Evolutionary conservation across 1,140 invertebrate species (phyloP).

Genomic region (Cotesia vestalis): DNA sequence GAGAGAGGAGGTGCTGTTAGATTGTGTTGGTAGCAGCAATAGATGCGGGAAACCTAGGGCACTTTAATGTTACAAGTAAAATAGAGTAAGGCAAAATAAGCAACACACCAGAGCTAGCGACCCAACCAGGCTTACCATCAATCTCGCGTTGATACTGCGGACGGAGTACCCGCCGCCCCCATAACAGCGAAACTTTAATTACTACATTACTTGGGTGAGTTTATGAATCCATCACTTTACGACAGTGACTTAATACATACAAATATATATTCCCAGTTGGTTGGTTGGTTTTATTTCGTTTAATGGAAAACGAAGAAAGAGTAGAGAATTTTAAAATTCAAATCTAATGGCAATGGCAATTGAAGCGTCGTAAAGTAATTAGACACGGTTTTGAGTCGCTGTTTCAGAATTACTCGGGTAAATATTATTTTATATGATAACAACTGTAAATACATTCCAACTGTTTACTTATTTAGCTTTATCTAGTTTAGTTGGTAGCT

Average conservation of each 20-base stretch:
- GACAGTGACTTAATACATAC: slow-evolving; percentile 14
- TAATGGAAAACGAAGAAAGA: too few species aligned
- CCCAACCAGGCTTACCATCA: slow-evolving; percentile 28
- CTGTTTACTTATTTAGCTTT: too few species aligned
- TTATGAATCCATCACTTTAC: slow-evolving; percentile 44
- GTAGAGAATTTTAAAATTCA: too few species aligned
- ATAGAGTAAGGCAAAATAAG: slow-evolving; percentile 25
- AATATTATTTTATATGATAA: too few species aligned
- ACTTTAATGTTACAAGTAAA: slow-evolving; percentile 36
- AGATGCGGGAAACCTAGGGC: slow-evolving; percentile 25
- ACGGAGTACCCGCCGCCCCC: slow-evolving; percentile 38
- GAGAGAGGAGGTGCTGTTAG: slow-evolving; percentile 1
- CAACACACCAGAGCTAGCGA: slow-evolving; percentile 3
- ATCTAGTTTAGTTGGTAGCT: too few species aligned
- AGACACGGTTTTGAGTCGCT: too few species aligned
- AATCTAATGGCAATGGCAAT: too few species aligned
- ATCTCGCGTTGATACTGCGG: slow-evolving; percentile 35
- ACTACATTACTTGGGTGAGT: slow-evolving; percentile 57
- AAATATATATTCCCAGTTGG: neutral
- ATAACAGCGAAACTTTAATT: slow-evolving; percentile 65
- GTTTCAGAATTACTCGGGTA: too few species aligned
- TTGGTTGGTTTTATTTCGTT: too few species aligned
- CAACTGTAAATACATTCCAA: too few species aligned
- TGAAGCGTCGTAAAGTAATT: too few species aligned
- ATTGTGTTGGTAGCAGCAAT: neutral